Percentiles rank a stretch among this genome's conserved stretches.
Conservation (phyloP, 2,888 invertebrate species). For the Melanotus villosus region DNA sequence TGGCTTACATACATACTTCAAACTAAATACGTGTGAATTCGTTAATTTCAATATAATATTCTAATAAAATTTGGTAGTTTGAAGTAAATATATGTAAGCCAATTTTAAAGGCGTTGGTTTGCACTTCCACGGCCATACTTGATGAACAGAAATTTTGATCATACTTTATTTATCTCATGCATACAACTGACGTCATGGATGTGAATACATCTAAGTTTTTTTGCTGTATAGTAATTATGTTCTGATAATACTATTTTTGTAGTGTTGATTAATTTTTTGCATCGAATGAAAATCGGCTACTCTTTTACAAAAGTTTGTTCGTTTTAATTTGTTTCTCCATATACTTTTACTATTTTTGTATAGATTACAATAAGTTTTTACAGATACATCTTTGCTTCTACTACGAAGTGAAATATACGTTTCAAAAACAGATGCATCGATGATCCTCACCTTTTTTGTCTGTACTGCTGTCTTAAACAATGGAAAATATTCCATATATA, state of each 20-base stretch:
- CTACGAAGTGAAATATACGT: background rate
- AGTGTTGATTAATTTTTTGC: background rate
- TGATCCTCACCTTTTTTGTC: background rate
- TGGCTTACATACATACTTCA: too few species aligned
- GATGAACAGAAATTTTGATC: too few species aligned
- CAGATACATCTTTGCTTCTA: background rate
- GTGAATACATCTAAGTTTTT: too few species aligned
- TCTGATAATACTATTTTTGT: background rate
- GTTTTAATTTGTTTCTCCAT: background rate
- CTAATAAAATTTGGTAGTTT: too few species aligned
- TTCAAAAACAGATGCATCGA: background rate
- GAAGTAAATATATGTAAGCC: too few species aligned
- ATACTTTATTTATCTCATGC: too few species aligned
- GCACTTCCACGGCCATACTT: too few species aligned
- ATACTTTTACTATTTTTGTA: background rate
- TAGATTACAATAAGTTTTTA: background rate
- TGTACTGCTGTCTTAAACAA: background rate
- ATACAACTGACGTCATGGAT: too few species aligned
- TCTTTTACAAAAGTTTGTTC: background rate
- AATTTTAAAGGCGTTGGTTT: too few species aligned
- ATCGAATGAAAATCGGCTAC: background rate
- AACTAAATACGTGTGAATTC: too few species aligned
- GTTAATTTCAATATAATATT: too few species aligned
- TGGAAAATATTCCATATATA: background rate
- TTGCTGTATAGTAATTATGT: background rate